phyloP scores from a whole-genome alignment of 2,113 vertebrate genomes.

The Leptobrachium leishanense region DNA sequence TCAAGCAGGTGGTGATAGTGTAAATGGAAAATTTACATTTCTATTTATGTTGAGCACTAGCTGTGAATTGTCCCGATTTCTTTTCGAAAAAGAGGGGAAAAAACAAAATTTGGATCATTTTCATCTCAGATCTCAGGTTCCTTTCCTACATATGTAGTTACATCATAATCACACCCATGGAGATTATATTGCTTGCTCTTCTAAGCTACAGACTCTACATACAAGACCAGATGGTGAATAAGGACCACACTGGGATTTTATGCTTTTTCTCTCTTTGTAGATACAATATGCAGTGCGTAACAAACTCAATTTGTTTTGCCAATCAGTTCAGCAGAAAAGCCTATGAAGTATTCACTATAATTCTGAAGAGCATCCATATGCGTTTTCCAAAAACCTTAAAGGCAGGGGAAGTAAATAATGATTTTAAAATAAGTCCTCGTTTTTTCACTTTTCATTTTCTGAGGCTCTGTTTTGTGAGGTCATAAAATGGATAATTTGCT shows the following conservation, averaged over 20 bases:
- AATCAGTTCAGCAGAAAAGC: background rate
- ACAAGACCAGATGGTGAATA: constrained; percentile 9
- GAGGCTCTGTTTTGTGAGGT: too few species aligned
- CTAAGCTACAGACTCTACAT: background rate
- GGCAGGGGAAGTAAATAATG: too few species aligned
- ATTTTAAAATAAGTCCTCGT: too few species aligned
- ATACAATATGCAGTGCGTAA: background rate
- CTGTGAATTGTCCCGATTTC: constrained; percentile 1
- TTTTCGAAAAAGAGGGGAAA: background rate
- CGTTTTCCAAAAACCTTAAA: too few species aligned
- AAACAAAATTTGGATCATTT: background rate
- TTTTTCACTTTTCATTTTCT: too few species aligned
- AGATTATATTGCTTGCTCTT: constrained; percentile 5
- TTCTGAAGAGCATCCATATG: too few species aligned
- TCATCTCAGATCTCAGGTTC: background rate
- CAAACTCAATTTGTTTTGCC: constrained; percentile 2
- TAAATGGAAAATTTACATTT: too few species aligned
- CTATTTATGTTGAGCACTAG: background rate
- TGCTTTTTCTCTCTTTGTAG: background rate
- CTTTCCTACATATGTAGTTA: constrained; percentile 2
- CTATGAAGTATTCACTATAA: background rate
- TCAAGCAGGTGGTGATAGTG: too few species aligned
- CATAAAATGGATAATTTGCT: too few species aligned
- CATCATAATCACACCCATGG: constrained; percentile 5
- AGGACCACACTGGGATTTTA: constrained; percentile 7